Evolutionary conservation across 2,888 invertebrate genomes (phyloP), one percentile per base, ranked within the genome.

Genomic region (Himalopsyche tibetana): DNA sequence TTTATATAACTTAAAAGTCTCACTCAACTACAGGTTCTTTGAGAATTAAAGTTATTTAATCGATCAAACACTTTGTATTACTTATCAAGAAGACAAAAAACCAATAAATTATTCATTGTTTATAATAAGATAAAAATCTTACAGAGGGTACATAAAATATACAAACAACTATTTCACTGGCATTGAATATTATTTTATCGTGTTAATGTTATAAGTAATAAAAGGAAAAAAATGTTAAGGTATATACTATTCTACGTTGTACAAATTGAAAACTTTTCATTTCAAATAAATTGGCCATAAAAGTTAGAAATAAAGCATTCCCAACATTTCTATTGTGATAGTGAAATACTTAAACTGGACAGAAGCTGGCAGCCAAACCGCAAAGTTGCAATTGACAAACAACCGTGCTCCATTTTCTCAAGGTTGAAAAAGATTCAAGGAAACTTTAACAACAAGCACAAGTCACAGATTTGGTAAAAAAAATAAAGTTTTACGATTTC

Each of bases 351-450:
- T 19, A 1, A 19, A 19, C 6, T 63, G 19, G 19, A 63, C 63
- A 11, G 11, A 3, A 28, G 3, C 63, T 63, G 63, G 19, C 19
- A 63, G 19, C 19, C 19, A 63, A 19, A 63, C 63, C 63, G 19
- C n/a, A 63, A 63, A 63, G 19, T 63, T 63, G 19, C 63, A 63
- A 3, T 63, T 63, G 63, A 63, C 63, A 63, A 19, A 19, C 11
- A 63, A 19, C 63, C 63, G 63, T 63, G 63, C 63, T 63, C 63
- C 63, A 63, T 63, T 63, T 63, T 63, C 15, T 3, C 63, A 63
- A 63, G 63, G 63, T 63, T 63, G n/a, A 19, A n/a, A 63, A 11
- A 63, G 63, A 63, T 63, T 63, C 63, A 63, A 63, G 63, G 63
- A 63, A 19, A 63, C 28, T 63, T 19, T 4, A 8, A 19, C 56